phyloP scores from a whole-genome alignment of 2,888 invertebrate genomes.

The Tenthredo amoena region DNA sequence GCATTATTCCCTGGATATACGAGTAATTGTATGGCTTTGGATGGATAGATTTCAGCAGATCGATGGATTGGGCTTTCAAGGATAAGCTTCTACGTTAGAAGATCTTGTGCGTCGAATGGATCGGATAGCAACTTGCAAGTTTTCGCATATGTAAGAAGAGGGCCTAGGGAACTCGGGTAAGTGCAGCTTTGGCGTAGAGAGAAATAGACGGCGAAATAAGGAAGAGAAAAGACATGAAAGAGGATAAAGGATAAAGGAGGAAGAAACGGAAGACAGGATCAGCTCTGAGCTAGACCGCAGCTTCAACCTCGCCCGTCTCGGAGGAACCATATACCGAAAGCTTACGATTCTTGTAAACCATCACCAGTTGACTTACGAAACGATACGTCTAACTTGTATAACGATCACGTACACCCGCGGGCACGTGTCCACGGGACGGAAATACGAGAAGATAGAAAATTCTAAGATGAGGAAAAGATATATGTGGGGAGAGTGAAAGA shows the following conservation, averaged over 20 bases:
- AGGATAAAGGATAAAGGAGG: neutral
- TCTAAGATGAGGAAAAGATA: neutral
- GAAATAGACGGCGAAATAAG: neutral
- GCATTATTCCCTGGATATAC: neutral
- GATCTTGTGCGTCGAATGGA: slow-evolving; percentile 7
- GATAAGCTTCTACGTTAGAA: neutral
- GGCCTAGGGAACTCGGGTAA: neutral
- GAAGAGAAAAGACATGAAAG: neutral
- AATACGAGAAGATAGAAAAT: neutral
- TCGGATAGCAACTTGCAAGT: neutral
- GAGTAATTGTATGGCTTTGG: neutral
- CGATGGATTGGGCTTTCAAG: neutral
- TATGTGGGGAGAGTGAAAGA: neutral
- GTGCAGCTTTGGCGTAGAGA: neutral
- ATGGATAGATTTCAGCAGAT: neutral
- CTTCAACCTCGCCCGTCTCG: neutral
- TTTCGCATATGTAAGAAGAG: neutral
- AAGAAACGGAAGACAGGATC: neutral
- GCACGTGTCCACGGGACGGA: neutral
- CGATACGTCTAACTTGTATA: neutral
- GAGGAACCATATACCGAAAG: neutral
- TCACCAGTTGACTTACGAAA: neutral
- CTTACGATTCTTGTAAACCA: slow-evolving; percentile 13
- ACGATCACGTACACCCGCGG: neutral
- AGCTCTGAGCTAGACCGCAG: neutral